Evolutionary conservation across 2,888 invertebrate genomes (phyloP), one percentile per base, ranked within the genome.

Genomic region (Leptodirus hochenwartii): DNA sequence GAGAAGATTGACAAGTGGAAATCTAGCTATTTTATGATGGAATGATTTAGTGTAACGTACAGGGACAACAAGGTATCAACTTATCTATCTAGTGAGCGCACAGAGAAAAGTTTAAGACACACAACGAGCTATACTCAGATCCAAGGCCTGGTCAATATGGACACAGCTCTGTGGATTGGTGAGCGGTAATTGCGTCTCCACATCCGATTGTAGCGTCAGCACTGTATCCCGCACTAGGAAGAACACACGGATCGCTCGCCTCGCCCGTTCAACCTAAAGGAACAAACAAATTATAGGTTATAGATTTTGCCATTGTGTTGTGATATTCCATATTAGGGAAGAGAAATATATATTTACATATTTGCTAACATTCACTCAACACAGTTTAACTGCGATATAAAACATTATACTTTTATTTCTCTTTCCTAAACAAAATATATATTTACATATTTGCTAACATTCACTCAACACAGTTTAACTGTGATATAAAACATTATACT

Each of bases 131-230:
- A 54, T 64, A 96, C 95, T 95, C 47, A 98, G 69, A 62, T 98
- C 93, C 47, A 98, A 69, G 35, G 88, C 84, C 53, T 93, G 87
- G 40, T 90, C 85, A 38, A 90, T 76, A 61, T 87, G 84, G 29
- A 95, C 87, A 49, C 87, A 82, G 37, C 78, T 78, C 36, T 76
- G 72, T 2, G 79, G 76, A 50, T 88, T 85, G 2, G 88, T 84
- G 27, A 96, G 57, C 1, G 96, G 96, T 44, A 96, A 61, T 46
- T 87, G 77, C 0, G 68, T 73, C 56, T 96, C 96, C 5, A 66
- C 52, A 50, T 90, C 87, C 29, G 76, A 76, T 15, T 79, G 69
- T 36, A 93, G 57, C 27, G 71, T 72, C 41, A 91, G 59, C 31
- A 80, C 82, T 31, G 87, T 59, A 46, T 78, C 75, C 22, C 90